A percentile compares a stretch with the other conserved stretches of the same genome.
These are phyloP conservation scores for Zoroaster sp. DNA, from an alignment of 53 echinoderm and acorn worm genomes.

Conservation along the genomic window DNA sequence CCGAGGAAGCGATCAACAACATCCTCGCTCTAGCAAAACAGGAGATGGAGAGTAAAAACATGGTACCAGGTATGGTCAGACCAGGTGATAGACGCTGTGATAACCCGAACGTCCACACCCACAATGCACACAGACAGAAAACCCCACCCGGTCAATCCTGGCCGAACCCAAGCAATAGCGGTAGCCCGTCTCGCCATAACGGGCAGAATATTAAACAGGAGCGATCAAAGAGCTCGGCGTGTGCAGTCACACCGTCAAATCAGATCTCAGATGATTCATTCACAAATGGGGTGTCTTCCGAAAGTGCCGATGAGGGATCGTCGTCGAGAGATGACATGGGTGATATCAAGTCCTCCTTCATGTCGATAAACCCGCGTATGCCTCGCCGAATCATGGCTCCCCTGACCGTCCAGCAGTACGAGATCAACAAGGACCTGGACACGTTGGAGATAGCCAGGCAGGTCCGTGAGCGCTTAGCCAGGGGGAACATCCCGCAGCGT, in stretches of 20 bases:
- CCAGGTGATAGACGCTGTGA: conserved; percentile 57
- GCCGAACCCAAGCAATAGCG: not conserved
- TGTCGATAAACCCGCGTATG: conserved; percentile 45
- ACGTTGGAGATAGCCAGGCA: conserved; percentile 84
- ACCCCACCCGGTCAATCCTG: not conserved
- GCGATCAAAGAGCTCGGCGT: not conserved
- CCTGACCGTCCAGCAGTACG: conserved; percentile 75
- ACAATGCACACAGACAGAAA: not conserved
- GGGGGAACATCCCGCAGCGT: conserved; percentile 85
- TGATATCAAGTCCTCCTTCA: conserved; percentile 40
- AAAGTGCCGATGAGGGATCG: conserved; percentile 16
- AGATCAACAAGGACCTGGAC: conserved; percentile 74
- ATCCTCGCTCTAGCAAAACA: conserved; percentile 91
- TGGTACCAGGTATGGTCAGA: conserved; percentile 41
- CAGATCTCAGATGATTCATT: conserved; percentile 2
- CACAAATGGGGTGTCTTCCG: not conserved
- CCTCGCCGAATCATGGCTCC: conserved; percentile 65
- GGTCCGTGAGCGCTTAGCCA: conserved; percentile 77
- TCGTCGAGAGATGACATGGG: conserved; percentile 1
- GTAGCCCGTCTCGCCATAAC: not conserved
- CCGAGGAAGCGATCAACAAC: conserved; percentile 93
- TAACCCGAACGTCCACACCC: conserved; percentile 41
- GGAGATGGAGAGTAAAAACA: conserved; percentile 79
- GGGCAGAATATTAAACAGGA: conserved; percentile 30
- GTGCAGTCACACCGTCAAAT: not conserved